A percentile compares a stretch with the other conserved stretches of the same genome.
These are phyloP conservation scores for Aphidius gifuensis DNA, from an alignment of 1,140 invertebrate genomes.

Conservation along the genomic window DNA sequence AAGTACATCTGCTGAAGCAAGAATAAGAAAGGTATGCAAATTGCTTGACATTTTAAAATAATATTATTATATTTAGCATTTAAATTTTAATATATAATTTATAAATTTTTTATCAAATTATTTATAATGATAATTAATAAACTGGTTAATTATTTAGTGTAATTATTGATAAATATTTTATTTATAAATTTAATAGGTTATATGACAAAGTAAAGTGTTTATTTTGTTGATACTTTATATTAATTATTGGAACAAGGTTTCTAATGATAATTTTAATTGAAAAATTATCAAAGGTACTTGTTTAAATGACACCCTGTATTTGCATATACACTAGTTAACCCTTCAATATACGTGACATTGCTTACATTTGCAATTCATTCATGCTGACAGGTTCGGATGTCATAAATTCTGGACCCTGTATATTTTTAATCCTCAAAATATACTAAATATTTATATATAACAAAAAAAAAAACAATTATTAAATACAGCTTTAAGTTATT, in stretches of 20 bases:
- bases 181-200: too few species aligned
- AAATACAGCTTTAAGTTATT: neutral
- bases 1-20: slow-evolving; percentile 59
- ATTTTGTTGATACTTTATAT: too few species aligned
- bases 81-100: neutral
- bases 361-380: slow-evolving; percentile 25
- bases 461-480: slow-evolving; percentile 12
- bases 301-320: slow-evolving; percentile 17
- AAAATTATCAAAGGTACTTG: neutral
- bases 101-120: neutral
- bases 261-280: too few species aligned
- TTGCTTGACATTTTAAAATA: neutral
- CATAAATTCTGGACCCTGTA: slow-evolving; percentile 7
- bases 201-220: too few species aligned
- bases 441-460: too few species aligned
- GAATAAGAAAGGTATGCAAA: slow-evolving; percentile 57
- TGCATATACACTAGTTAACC: slow-evolving; percentile 9
- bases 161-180: too few species aligned
- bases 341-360: slow-evolving; percentile 13
- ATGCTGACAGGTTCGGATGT: slow-evolving; percentile 15
- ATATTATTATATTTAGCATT: neutral
- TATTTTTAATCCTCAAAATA: neutral
- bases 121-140: too few species aligned
- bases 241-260: too few species aligned
- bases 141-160: too few species aligned